Base-by-base conservation (phyloP, 2,113 vertebrate genomes). In the Hiodon tergisus region DNA sequence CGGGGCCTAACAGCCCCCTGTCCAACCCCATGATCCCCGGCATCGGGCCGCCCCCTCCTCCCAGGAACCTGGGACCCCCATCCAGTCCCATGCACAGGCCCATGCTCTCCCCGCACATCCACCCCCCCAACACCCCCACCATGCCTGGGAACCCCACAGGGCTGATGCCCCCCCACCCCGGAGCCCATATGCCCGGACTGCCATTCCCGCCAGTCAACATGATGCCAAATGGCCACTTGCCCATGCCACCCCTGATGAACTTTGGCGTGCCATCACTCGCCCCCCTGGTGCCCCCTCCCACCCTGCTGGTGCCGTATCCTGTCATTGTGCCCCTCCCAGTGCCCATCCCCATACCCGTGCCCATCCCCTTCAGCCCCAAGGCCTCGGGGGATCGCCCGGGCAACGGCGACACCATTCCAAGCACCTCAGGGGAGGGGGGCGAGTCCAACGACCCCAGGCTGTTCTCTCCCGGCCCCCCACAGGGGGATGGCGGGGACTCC, bases 71-170 rank as follows among this genome's bases (percentile, higher is more conserved):
- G 75, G 95, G 95, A 78, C 92, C 94, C 81, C 89, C 93, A 16
- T 96, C 96, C 69, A 97, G 95, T 70, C 94, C 97, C 81, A 98
- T 98, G 97, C 97, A 98, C 84, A 90, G 97, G 85, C 93, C 96
- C 16, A 80, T 97, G 85, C 86, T 98, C 57, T 99, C 97, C 9
- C 95, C 96, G 69, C 96, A 98, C 81, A 85, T 94, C 65, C 94
- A 97, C 69, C 94, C 93, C 0, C 92, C 95, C 17, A 92, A 94
- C 48, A 94, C 94, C 70, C 91, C 93, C 4, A 94, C 93, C 76
- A 88, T 96, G 85, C 90, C 92, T 8, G 92, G 91, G 69, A 94
- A 94, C 63, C 93, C 92, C 69, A 88, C 92, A 0, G 91, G 93
- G 48, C 89, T 97, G 88, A 89, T 98, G 79, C 96, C 95, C 3